Percentiles rank a stretch among this genome's conserved stretches.
These are phyloP conservation scores for Mesochorus sp. DNA, from an alignment of 2,888 invertebrate genomes.

Conservation along the genomic window DNA sequence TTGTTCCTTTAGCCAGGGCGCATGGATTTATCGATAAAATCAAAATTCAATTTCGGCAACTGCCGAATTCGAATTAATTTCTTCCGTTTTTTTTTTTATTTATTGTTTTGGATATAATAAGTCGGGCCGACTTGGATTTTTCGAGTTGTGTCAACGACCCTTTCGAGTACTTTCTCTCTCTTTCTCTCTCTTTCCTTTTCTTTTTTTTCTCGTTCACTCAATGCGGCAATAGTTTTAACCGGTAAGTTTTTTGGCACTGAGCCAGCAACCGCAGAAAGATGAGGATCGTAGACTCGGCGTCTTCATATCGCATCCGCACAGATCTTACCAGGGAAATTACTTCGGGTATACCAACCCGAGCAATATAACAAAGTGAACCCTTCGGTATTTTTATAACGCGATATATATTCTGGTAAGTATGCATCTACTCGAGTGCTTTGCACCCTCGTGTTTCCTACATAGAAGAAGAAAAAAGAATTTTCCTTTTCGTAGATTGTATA, in stretches of 20 bases:
- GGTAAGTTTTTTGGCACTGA: conserved; percentile 55
- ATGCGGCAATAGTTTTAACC: conserved; percentile 61
- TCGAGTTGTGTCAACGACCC: conserved; percentile 73
- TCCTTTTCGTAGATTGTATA: too few relatives aligned
- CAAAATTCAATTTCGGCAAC: not conserved
- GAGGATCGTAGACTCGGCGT: conserved; percentile 29
- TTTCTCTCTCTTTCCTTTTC: conserved; percentile 25
- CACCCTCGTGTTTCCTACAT: too few relatives aligned
- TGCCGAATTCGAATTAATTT: too few relatives aligned
- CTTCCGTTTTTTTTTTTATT: not conserved
- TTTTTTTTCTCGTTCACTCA: conserved; percentile 26
- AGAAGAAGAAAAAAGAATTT: too few relatives aligned
- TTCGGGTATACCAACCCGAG: not conserved
- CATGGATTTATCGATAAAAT: conserved; percentile 1
- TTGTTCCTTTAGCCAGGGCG: conserved; percentile 13
- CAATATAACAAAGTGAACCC: too few relatives aligned
- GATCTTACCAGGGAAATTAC: not conserved
- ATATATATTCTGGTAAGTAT: too few relatives aligned
- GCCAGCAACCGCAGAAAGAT: conserved; percentile 47
- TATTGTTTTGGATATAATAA: not conserved
- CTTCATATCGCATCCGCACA: conserved; percentile 6
- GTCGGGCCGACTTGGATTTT: conserved; percentile 61
- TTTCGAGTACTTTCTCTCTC: conserved; percentile 64
- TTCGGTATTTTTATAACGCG: too few relatives aligned
- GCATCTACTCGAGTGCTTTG: too few relatives aligned